A percentile compares a stretch with the other conserved stretches of the same genome.
Evolutionary conservation across 2,797 vertebrate genomes (phyloP).

Genomic region (Xenops minutus): DNA sequence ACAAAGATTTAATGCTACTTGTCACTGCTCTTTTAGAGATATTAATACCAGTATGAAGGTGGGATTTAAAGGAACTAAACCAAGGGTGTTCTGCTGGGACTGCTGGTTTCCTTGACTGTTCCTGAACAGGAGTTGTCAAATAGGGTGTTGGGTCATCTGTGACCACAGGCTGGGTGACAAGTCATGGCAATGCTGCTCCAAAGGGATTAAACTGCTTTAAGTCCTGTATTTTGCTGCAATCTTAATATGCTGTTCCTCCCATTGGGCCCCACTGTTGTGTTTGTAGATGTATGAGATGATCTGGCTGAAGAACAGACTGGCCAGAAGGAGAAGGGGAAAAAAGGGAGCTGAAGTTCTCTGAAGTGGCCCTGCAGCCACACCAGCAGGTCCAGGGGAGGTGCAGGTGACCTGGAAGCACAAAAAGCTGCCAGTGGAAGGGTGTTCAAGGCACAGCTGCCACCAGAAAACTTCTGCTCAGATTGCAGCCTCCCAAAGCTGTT

Average conservation of each 20-base stretch:
- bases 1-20: not conserved
- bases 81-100: not conserved
- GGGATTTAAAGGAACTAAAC: not conserved
- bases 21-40: not conserved
- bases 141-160: not conserved
- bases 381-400: accelerated
- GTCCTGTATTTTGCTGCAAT: accelerated
- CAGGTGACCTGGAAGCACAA: not conserved
- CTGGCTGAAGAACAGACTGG: not conserved
- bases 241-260: not conserved
- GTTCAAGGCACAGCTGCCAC: not conserved
- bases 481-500: not conserved
- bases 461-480: not conserved
- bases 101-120: not conserved
- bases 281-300: not conserved
- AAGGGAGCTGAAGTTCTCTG: not conserved
- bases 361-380: not conserved
- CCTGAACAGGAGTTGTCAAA: not conserved
- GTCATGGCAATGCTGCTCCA: not conserved
- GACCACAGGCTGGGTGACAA: not conserved
- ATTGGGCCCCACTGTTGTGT: accelerated
- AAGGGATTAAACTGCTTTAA: not conserved
- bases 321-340: accelerated
- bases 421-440: not conserved
- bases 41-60: not conserved